phyloP scores from a whole-genome alignment of 2,888 invertebrate genomes.

The Melinaea marsaeus region DNA sequence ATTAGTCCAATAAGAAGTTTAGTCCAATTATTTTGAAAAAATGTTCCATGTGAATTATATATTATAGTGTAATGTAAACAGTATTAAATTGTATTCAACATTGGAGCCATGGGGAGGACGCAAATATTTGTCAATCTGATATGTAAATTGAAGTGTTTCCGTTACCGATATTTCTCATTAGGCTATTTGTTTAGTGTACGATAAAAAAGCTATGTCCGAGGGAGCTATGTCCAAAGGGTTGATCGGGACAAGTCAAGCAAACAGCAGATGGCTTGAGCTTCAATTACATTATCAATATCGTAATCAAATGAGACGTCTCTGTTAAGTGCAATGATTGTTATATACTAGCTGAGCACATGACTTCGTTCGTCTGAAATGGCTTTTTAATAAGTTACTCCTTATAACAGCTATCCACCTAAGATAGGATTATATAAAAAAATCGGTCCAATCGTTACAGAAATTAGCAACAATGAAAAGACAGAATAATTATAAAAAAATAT shows the following conservation, averaged over 20 bases:
- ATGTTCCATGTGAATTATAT: neutral
- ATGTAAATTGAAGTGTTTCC: constrained; percentile 65
- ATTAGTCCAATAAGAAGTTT: neutral
- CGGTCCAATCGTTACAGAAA: no score
- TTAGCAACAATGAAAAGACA: no score
- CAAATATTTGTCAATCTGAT: constrained; percentile 69
- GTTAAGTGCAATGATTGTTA: constrained; percentile 5
- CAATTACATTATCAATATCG: constrained; percentile 72
- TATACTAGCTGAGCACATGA: neutral
- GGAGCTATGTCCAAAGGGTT: constrained; percentile 48
- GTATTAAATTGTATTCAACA: constrained; percentile 6
- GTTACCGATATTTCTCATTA: constrained; percentile 77
- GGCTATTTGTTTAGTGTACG: constrained; percentile 59
- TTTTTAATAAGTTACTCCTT: no score
- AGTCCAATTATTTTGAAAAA: neutral
- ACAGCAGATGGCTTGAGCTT: constrained; percentile 70
- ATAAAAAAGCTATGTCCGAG: constrained; percentile 70
- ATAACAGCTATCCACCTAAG: no score
- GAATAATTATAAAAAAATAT: no score
- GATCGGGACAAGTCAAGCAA: constrained; percentile 52
- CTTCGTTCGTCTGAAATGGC: no score
- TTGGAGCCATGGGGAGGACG: constrained; percentile 39
- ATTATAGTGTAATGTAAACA: neutral
- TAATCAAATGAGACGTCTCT: constrained; percentile 56
- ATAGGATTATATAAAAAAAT: no score